phyloP scores from a whole-genome alignment of 2,888 invertebrate genomes.

The Crossocerus cetratus region DNA sequence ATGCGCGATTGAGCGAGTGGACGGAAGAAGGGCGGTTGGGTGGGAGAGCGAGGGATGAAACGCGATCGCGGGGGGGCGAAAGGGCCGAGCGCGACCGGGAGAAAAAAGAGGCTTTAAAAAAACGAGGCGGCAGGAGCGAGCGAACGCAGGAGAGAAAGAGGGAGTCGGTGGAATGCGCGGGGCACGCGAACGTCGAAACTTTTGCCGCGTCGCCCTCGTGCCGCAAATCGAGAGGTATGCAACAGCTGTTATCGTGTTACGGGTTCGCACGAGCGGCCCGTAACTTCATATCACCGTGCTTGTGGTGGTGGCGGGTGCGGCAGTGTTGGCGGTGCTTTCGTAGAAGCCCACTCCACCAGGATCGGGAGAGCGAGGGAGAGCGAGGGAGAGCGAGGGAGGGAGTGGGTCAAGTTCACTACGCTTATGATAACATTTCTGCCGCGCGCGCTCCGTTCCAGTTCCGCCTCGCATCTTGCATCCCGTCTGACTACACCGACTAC shows the following conservation, averaged over 20 bases:
- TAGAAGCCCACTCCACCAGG: conserved; percentile 55
- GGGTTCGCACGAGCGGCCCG: conserved; percentile 73
- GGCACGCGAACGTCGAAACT: conserved; percentile 68
- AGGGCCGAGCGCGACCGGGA: background rate
- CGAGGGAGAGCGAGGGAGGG: conserved; percentile 9
- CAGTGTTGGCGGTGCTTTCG: conserved; percentile 23
- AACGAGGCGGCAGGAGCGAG: conserved; percentile 19
- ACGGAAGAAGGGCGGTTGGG: background rate
- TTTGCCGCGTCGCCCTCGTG: conserved; percentile 57
- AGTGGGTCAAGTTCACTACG: conserved; percentile 75
- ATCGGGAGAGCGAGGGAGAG: no score
- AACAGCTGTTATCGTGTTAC: conserved; percentile 75
- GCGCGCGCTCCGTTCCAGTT: conserved; percentile 54
- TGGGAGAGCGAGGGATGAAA: conserved; percentile 16
- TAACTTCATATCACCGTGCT: conserved; percentile 72
- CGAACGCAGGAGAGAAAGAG: conserved; percentile 13
- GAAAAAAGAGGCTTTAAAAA: background rate
- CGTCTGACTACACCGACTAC: conserved; percentile 55
- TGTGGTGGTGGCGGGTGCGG: conserved; percentile 3
- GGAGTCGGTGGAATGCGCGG: conserved; percentile 14
- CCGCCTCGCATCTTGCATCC: conserved; percentile 51
- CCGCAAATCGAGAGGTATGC: conserved; percentile 64
- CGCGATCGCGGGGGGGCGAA: background rate
- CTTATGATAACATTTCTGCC: conserved; percentile 73
- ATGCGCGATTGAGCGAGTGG: background rate